phyloP scores from a whole-genome alignment of 2,113 vertebrate species.

The Scatophagus argus region DNA sequence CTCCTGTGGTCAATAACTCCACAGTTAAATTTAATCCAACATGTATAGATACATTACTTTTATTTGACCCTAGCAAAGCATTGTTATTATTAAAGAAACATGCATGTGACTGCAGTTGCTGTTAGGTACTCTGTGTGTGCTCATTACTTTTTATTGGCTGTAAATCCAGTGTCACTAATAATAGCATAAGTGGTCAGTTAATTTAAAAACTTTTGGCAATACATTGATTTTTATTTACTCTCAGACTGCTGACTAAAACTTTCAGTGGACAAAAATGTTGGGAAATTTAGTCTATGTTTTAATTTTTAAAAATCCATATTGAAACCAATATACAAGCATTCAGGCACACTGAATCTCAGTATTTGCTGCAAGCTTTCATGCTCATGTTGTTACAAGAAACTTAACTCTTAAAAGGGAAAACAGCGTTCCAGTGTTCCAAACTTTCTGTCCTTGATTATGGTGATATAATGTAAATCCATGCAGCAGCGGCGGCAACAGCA shows the following conservation, averaged over 20 bases:
- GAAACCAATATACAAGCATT: background rate
- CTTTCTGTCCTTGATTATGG: slow-evolving; percentile 30
- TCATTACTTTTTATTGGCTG: background rate
- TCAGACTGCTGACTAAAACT: background rate
- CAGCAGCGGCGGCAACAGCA: background rate
- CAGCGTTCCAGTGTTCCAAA: slow-evolving; percentile 1
- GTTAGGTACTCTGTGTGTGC: background rate
- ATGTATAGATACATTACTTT: no score
- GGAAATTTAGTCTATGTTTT: background rate
- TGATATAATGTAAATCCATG: slow-evolving; percentile 35
- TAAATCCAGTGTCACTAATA: background rate
- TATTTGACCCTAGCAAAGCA: no score
- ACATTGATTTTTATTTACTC: background rate
- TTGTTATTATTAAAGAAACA: no score
- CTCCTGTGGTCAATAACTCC: no score
- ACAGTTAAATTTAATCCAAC: no score
- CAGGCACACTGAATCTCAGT: background rate
- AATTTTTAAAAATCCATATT: background rate
- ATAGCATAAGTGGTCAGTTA: background rate
- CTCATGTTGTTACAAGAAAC: background rate
- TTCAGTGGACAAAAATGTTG: background rate
- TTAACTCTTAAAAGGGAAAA: background rate
- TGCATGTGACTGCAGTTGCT: no score
- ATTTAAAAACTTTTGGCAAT: background rate
- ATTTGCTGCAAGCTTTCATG: background rate